Base-by-base conservation (phyloP, 2,797 vertebrate species). In the Ispidina lecontei region DNA sequence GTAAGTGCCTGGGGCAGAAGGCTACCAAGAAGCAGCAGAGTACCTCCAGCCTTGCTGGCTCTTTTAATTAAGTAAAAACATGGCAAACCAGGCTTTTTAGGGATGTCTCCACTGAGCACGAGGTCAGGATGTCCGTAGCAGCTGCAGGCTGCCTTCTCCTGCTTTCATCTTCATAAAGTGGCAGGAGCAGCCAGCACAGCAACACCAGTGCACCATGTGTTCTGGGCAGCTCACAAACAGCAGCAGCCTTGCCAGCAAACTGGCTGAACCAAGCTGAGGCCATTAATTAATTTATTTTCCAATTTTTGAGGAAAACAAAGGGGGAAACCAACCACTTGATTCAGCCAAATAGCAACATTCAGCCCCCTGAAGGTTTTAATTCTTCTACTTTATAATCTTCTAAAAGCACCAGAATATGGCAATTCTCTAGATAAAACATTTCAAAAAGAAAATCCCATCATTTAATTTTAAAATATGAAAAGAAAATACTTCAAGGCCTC, bases 401-500 rank as follows among this genome's bases (percentile, higher is more conserved):
- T 73, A 35, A 83, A 89, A 87, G 85, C 69, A 93, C 62, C 49
- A 71, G 62, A 60, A 41, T 55, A 87, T 8, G 12, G 70, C 85
- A 88, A 58, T 70, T 89, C 72, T 41, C 75, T 54, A 89, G 65
- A 77, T 84, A 85, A 89, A 92, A 58, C 62, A 64, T 68, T 83
- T 71, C 41, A 14, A 49, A 83, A 79, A 79, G 72, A 56, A 92
- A 89, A 93, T 73, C 69, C 71, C 76, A 83, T 44, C 7, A 37
- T 68, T 94, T 71, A 28, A 33, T 74, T 91, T 76, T 83, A 86
- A 91, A 93, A 83, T 67, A 87, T 12, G 20, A 64, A 93, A 72
- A 93, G 76, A 89, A 92, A 93, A 44, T 29, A 73, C 72, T 87
- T 91, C 56, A 68, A 85, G 91, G 65, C 18, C 28, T 73, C 72